Conservation (phyloP, 2,797 vertebrate species). For the Aeoliscus strigatus region DNA sequence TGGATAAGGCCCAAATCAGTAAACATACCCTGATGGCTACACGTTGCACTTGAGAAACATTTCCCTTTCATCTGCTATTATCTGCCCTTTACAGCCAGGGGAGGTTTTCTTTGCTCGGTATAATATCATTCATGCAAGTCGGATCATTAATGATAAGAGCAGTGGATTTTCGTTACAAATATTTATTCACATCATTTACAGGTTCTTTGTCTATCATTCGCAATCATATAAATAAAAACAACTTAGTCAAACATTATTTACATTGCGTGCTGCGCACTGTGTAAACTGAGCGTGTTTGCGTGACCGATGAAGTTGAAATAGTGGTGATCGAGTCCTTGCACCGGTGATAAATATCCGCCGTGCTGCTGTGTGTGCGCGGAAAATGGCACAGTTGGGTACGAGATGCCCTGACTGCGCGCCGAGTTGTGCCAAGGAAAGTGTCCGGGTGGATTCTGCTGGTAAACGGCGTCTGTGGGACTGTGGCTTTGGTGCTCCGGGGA, state of each 20-base stretch:
- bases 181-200: constrained; percentile 70
- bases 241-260: constrained; percentile 51
- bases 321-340: constrained; percentile 88
- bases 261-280: constrained; percentile 83
- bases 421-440: constrained; percentile 85
- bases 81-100: no score
- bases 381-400: constrained; percentile 79
- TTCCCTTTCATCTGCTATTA: no score
- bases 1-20: no score
- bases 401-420: constrained; percentile 77
- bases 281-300: constrained; percentile 83
- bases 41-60: no score
- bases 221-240: constrained; percentile 59
- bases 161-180: constrained; percentile 36
- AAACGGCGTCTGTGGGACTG: constrained; percentile 77
- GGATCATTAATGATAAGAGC: constrained; percentile 1
- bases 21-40: no score
- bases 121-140: no score
- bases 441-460: constrained; percentile 78
- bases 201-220: constrained; percentile 29
- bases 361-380: constrained; percentile 80
- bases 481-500: constrained; percentile 81
- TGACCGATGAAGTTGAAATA: constrained; percentile 92
- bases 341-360: constrained; percentile 82
- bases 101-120: no score